Conservation (phyloP, 2,113 vertebrate genomes). For the Osmerus mordax region DNA sequence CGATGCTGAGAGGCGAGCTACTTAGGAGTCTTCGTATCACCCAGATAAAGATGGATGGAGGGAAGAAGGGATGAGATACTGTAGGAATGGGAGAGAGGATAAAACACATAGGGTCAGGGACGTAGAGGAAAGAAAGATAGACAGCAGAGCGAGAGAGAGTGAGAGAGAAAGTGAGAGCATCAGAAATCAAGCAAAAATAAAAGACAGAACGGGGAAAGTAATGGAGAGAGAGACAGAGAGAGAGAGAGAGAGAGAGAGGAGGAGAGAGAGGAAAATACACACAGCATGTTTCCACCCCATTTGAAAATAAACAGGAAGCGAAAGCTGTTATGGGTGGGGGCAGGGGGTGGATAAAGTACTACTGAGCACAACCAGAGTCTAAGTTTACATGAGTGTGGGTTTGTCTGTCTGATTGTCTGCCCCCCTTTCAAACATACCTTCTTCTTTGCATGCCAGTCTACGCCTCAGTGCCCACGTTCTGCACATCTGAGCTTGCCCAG, state of each 20-base stretch:
- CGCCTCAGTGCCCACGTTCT: neutral
- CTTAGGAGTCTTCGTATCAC: too few relatives aligned
- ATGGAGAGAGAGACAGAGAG: neutral
- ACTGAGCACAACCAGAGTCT: neutral
- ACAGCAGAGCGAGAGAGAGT: too few relatives aligned
- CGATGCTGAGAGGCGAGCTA: too few relatives aligned
- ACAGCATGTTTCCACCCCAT: constrained; percentile 2
- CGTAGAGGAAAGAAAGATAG: too few relatives aligned
- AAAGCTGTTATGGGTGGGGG: constrained; percentile 11
- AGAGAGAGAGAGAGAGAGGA: neutral
- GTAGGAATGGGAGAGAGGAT: too few relatives aligned
- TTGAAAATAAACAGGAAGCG: constrained; percentile 14
- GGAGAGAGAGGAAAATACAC: constrained; percentile 4
- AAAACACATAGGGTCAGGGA: too few relatives aligned
- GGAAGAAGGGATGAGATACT: too few relatives aligned
- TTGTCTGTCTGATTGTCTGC: neutral
- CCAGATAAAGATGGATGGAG: too few relatives aligned
- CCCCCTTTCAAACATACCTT: neutral
- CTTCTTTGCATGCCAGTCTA: constrained; percentile 14
- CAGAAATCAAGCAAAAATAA: too few relatives aligned
- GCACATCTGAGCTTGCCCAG: neutral
- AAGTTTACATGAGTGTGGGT: neutral
- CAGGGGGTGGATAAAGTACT: neutral
- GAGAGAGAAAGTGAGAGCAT: too few relatives aligned
- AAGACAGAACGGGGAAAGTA: too few relatives aligned